These are phyloP conservation scores for Semibalanus balanoides DNA, from an alignment of 1,140 invertebrate genomes.

Conservation along the genomic window DNA sequence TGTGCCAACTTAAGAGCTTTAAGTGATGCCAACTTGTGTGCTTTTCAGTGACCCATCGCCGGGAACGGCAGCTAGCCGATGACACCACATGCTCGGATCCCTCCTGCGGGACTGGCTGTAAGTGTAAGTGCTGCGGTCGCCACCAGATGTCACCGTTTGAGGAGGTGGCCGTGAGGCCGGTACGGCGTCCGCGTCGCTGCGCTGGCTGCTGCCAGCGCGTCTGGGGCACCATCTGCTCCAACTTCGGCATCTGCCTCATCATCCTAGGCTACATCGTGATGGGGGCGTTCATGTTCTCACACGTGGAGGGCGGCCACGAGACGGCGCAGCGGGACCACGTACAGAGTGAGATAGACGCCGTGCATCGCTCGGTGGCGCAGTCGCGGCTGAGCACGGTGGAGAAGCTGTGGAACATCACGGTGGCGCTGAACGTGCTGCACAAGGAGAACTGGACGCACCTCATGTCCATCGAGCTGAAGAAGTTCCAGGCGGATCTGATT, in stretches of 20 bases:
- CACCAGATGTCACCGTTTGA: background rate
- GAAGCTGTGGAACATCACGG: slow-evolving; percentile 79
- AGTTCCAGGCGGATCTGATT: slow-evolving; percentile 39
- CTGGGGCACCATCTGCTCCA: slow-evolving; percentile 36
- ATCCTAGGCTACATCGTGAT: slow-evolving; percentile 42
- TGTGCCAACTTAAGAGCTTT: no score
- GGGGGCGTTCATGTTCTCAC: slow-evolving; percentile 44
- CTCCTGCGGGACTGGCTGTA: no score
- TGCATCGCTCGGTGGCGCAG: slow-evolving; percentile 89
- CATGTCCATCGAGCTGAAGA: slow-evolving; percentile 56
- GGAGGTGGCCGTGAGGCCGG: background rate
- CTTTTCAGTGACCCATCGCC: no score
- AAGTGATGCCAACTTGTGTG: no score
- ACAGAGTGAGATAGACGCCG: slow-evolving; percentile 82
- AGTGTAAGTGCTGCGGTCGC: no score
- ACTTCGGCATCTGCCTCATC: slow-evolving; percentile 38
- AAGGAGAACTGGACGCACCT: slow-evolving; percentile 89
- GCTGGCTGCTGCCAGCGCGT: slow-evolving; percentile 32
- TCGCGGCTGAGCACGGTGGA: slow-evolving; percentile 40
- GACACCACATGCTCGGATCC: no score
- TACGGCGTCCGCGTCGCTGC: slow-evolving; percentile 17
- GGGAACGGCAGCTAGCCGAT: no score
- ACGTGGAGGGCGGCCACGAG: slow-evolving; percentile 32
- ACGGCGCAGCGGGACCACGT: slow-evolving; percentile 57
- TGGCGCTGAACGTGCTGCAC: slow-evolving; percentile 81